These are phyloP conservation scores for Galerucella nymphaeae DNA, from an alignment of 2,888 invertebrate genomes.

Conservation along the genomic window DNA sequence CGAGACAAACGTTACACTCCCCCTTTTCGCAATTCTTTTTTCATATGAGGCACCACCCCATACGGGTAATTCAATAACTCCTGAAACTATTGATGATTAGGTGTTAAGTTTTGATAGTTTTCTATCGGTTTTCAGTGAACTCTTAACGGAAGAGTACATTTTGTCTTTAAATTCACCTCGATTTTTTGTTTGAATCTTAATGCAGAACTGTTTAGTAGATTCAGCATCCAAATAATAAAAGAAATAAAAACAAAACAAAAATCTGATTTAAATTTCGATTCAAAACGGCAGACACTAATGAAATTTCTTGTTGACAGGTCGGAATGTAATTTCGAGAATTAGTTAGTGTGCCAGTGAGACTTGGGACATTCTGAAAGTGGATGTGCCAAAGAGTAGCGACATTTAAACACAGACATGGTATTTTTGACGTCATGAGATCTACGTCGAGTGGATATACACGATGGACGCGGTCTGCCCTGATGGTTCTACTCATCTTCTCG, in stretches of 20 bases:
- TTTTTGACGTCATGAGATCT: constrained; percentile 62
- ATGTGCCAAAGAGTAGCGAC: constrained; percentile 54
- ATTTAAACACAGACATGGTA: constrained; percentile 61
- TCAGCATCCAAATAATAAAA: neutral
- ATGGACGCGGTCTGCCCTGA: constrained; percentile 61
- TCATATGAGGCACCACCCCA: neutral
- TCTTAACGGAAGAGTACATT: too few relatives aligned
- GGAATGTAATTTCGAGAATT: constrained; percentile 51
- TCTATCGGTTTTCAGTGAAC: too few relatives aligned
- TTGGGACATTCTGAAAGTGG: constrained; percentile 50
- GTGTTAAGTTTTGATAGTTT: neutral
- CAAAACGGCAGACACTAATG: constrained; percentile 43
- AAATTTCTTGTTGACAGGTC: constrained; percentile 50
- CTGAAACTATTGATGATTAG: neutral
- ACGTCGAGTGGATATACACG: constrained; percentile 57
- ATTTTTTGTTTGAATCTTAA: too few relatives aligned
- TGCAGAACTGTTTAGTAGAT: neutral
- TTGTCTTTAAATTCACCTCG: too few relatives aligned
- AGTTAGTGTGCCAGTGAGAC: constrained; percentile 45
- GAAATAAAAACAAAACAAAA: neutral
- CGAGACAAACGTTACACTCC: neutral
- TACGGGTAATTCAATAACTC: neutral
- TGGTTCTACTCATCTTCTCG: constrained; percentile 57
- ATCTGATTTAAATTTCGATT: constrained; percentile 40
- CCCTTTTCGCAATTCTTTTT: neutral